Evolutionary conservation across 2,113 vertebrate species (phyloP).

Genomic region (Cranoglanis bouderius): DNA sequence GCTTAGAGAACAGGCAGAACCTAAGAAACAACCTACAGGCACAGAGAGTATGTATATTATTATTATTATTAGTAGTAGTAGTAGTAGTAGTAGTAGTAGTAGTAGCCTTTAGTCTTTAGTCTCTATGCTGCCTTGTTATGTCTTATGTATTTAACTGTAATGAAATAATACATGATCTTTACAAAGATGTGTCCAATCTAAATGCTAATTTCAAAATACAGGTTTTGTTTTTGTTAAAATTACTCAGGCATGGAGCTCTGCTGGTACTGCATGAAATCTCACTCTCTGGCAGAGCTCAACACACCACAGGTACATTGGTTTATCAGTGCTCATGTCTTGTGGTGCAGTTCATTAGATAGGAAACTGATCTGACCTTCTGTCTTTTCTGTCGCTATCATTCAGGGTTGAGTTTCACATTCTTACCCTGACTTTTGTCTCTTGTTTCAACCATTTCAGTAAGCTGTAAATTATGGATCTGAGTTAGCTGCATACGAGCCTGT

Average conservation of each 20-base stretch:
- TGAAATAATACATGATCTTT: background rate
- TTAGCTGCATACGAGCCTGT: background rate
- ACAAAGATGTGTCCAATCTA: background rate
- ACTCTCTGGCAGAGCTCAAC: conserved; percentile 58
- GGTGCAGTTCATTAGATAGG: background rate
- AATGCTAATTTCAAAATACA: background rate
- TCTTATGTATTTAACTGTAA: background rate
- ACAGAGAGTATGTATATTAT: conserved; percentile 21
- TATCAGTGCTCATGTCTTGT: background rate
- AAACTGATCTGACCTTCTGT: conserved; percentile 29
- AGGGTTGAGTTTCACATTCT: conserved; percentile 36
- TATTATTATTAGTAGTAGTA: background rate
- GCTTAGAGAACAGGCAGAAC: background rate
- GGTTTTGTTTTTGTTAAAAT: background rate
- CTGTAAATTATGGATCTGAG: conserved; percentile 52
- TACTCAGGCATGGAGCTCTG: conserved; percentile 59
- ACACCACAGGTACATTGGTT: conserved; percentile 46
- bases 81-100: background rate
- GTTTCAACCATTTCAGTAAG: conserved; percentile 48
- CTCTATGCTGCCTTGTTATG: background rate
- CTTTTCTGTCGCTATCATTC: conserved; percentile 19
- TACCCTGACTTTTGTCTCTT: conserved; percentile 42
- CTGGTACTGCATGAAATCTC: conserved; percentile 74
- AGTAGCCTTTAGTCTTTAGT: background rate
- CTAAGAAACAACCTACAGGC: background rate